phyloP scores from a whole-genome alignment of 2,113 vertebrate species.

The Nyctibius bracteatus region DNA sequence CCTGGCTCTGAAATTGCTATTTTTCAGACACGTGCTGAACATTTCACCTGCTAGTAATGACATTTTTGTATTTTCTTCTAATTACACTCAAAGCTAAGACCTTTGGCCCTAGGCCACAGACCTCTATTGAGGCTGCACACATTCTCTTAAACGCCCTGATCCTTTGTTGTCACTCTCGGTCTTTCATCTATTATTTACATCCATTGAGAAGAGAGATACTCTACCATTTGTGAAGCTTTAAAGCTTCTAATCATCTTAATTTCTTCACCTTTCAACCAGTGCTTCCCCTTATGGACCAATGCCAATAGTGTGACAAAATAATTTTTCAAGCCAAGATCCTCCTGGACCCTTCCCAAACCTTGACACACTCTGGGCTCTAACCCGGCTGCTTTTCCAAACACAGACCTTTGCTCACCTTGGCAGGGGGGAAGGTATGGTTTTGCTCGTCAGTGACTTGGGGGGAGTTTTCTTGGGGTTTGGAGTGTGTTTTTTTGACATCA shows the following conservation, averaged over 20 bases:
- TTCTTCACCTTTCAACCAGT: conserved; percentile 71
- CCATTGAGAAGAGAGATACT: conserved; percentile 73
- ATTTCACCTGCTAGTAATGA: conserved; percentile 84
- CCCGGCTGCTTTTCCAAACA: neutral
- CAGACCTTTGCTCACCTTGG: conserved; percentile 8
- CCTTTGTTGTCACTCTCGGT: conserved; percentile 79
- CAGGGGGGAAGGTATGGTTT: neutral
- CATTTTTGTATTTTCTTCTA: conserved; percentile 84
- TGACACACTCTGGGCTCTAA: neutral
- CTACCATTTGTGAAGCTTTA: conserved; percentile 75
- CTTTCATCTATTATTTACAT: conserved; percentile 84
- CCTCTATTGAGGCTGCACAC: conserved; percentile 78
- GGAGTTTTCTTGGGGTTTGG: neutral
- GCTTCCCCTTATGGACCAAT: conserved; percentile 61
- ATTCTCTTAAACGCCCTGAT: conserved; percentile 78
- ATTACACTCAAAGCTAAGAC: conserved; percentile 81
- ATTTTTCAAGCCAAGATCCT: conserved; percentile 62
- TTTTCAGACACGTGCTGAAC: conserved; percentile 78
- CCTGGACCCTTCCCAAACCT: conserved; percentile 24
- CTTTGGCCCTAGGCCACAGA: conserved; percentile 79
- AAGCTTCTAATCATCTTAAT: conserved; percentile 79
- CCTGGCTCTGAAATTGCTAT: conserved; percentile 74
- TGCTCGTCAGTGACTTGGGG: neutral
- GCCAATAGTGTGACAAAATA: conserved; percentile 76
- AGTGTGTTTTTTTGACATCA: neutral